Percentiles rank a stretch among this genome's conserved stretches.
Evolutionary conservation across 1,140 invertebrate species (phyloP).

Genomic region (Psix sp.): DNA sequence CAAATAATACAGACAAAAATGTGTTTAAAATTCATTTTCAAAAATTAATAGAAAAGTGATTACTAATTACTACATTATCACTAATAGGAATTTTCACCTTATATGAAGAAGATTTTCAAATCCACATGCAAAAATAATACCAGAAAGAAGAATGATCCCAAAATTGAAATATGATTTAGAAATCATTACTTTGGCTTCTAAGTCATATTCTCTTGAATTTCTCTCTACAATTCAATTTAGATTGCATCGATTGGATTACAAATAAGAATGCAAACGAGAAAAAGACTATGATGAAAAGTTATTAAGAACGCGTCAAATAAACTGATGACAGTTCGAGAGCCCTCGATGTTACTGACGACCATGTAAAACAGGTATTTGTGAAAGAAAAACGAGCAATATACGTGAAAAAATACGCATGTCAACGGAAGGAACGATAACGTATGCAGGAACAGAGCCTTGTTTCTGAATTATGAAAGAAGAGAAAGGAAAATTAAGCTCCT

Average conservation of each 20-base stretch:
- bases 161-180: no score
- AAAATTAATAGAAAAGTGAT: no score
- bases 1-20: no score
- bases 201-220: no score
- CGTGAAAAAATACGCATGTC: conserved; percentile 46
- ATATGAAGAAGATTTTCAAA: background rate
- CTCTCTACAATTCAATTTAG: no score
- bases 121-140: conserved; percentile 16
- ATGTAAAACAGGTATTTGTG: conserved; percentile 19
- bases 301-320: conserved; percentile 24
- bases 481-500: conserved; percentile 43
- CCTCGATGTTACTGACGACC: conserved; percentile 29
- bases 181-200: no score
- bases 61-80: no score
- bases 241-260: no score
- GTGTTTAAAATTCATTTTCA: no score
- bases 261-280: no score
- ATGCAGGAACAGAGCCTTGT: conserved; percentile 27
- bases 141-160: conserved; percentile 11
- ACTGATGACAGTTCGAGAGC: conserved; percentile 37
- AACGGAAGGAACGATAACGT: conserved; percentile 38
- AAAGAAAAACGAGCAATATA: conserved; percentile 55
- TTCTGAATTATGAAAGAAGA: conserved; percentile 31
- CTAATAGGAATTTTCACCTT: no score
- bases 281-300: no score